These are phyloP conservation scores for Amphiura filiformis DNA, from an alignment of 35 echinoderm and acorn worm genomes.

Conservation along the genomic window DNA sequence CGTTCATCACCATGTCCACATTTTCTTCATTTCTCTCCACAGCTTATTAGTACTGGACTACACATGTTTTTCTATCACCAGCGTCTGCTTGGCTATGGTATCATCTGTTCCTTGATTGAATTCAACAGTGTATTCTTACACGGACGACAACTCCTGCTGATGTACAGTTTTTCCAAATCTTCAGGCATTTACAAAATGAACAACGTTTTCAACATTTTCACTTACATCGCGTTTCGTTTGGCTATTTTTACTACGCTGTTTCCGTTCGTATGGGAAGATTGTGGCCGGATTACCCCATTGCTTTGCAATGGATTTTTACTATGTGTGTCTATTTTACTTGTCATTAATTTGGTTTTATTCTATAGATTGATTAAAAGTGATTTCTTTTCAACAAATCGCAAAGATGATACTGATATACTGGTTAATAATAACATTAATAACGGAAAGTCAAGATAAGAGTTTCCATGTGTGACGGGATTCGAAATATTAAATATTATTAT, in stretches of 20 bases:
- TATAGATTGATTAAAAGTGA: background rate
- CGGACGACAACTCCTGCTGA: conserved; percentile 66
- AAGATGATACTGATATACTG: too few relatives aligned
- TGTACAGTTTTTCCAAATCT: conserved; percentile 45
- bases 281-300: background rate
- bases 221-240: conserved; percentile 53
- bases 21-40: too few relatives aligned
- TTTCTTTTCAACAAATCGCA: background rate
- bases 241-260: background rate
- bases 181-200: conserved; percentile 40
- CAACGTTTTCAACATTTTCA: conserved; percentile 61
- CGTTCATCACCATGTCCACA: too few relatives aligned
- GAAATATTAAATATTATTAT: too few relatives aligned
- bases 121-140: conserved; percentile 94
- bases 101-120: conserved; percentile 55
- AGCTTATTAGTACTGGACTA: too few relatives aligned
- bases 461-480: too few relatives aligned
- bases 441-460: too few relatives aligned
- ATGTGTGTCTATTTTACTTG: background rate
- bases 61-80: background rate
- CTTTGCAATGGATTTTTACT: background rate
- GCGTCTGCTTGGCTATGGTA: conserved; percentile 27
- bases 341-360: background rate
- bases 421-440: too few relatives aligned
- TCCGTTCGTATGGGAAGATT: background rate